Base-by-base conservation (phyloP, 1,140 invertebrate species). In the Cotesia typhae region DNA sequence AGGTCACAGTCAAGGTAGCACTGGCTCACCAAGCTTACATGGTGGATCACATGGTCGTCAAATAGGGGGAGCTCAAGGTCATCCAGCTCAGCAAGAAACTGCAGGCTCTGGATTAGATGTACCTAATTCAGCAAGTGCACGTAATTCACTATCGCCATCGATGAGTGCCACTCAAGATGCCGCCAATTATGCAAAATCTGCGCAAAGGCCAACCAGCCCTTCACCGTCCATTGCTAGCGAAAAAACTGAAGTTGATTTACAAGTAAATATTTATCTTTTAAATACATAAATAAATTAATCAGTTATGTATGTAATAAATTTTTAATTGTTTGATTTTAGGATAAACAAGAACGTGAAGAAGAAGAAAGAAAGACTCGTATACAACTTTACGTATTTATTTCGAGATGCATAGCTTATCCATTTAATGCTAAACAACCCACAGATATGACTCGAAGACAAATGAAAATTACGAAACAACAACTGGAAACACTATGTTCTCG, bases 351-450 rank as follows among this genome's bases (percentile, higher is more conserved):
- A 83, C 90, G 94, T 51, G 93, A 97, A 80, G 96, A 98, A 87
- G 95, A 97, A 82, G 95, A 98, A 80, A 90, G 96, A 68, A 98
- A 98, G 86, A 90, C 92, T 60, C 91, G 95, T 66, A 92, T 99
- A 55, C 98, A 99, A 84, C 87, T 99, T 28, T 99, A 99, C 87
- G 98, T 99, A 69, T 99, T 99, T 87, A 95, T 99, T 77, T 97
- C 97, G 75, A 90, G 98, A 84, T 99, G 98, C 87, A 93, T 99
- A 81, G 96, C 98, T 3, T 99, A 99, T 89, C 98, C 98, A 5
- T 99, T 99, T 88, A 99, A 99, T 88, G 96, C 97, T 4, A 99
- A 99, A 88, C 98, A 99, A 86, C 96, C 97, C 0, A 98, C 96
- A 17, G 98, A 99, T 85, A 96, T 99, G 96, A 96, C 94, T 12